These are phyloP conservation scores for Lonchura striata DNA, from an alignment of 2,113 vertebrate species.

Conservation along the genomic window DNA sequence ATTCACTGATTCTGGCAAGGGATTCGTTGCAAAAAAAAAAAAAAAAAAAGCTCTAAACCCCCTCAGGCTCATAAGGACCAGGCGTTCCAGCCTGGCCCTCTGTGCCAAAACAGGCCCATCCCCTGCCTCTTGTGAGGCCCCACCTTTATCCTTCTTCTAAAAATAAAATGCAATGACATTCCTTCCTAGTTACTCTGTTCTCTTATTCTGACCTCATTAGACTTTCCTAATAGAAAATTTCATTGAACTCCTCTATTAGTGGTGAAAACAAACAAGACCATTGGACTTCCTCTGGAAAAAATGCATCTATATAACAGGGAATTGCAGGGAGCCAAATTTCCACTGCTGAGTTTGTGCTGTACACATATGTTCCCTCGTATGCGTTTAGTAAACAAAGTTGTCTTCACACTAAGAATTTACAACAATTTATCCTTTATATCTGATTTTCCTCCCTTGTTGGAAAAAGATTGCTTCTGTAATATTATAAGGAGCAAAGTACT, in stretches of 20 bases:
- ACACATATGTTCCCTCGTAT: not conserved
- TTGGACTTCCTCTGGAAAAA: constrained; percentile 57
- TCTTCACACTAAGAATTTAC: not conserved
- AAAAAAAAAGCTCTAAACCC: not conserved
- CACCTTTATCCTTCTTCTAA: constrained; percentile 57
- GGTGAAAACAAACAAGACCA: constrained; percentile 29
- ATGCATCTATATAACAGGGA: not conserved
- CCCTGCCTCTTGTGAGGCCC: constrained; percentile 17
- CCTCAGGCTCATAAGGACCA: not conserved
- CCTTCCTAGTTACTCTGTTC: constrained; percentile 35
- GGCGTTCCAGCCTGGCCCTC: not conserved
- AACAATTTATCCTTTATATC: not conserved
- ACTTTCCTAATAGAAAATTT: constrained; percentile 42
- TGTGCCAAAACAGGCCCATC: not conserved
- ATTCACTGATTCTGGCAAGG: not conserved
- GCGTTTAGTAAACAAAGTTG: constrained; percentile 27
- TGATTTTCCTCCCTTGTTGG: not conserved
- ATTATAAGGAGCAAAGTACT: not conserved
- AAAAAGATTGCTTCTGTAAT: not conserved
- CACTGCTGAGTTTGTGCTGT: not conserved
- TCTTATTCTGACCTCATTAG: constrained; percentile 53
- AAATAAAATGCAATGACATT: constrained; percentile 51
- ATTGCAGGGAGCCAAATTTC: constrained; percentile 33
- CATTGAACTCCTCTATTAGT: constrained; percentile 4
- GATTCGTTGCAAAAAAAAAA: not conserved